These are phyloP conservation scores for Dichetophora obliterata DNA, from an alignment of 2,888 invertebrate species.

Conservation along the genomic window DNA sequence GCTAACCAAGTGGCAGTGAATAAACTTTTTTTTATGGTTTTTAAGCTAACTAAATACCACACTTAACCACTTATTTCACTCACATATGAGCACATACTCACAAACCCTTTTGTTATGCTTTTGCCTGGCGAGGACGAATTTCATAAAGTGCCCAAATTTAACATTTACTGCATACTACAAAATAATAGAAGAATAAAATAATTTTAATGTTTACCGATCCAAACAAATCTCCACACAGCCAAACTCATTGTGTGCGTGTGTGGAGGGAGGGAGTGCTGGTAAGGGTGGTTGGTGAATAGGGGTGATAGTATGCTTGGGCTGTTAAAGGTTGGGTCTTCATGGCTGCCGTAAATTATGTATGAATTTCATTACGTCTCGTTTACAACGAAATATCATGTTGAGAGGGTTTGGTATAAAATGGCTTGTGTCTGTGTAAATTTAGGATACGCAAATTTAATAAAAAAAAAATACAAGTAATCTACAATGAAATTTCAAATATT, in stretches of 20 bases:
- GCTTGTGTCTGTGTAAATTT: background rate
- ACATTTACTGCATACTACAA: background rate
- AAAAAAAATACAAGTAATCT: background rate
- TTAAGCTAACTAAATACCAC: too few relatives aligned
- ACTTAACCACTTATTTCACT: too few relatives aligned
- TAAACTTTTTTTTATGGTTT: background rate
- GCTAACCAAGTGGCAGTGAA: background rate
- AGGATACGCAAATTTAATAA: background rate
- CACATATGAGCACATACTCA: too few relatives aligned
- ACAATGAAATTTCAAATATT: background rate
- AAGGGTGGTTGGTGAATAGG: too few relatives aligned
- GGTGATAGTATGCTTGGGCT: background rate
- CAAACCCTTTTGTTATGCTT: too few relatives aligned
- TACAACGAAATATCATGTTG: background rate
- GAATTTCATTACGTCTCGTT: conserved; percentile 38
- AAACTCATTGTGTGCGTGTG: background rate
- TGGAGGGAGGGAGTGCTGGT: background rate
- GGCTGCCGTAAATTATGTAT: conserved; percentile 41
- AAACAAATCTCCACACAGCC: too few relatives aligned
- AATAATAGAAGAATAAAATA: background rate
- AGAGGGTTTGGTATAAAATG: background rate
- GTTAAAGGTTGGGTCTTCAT: background rate
- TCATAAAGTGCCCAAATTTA: background rate
- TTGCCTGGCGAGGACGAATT: too few relatives aligned
- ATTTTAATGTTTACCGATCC: background rate